phyloP scores from a whole-genome alignment of 2,113 vertebrate genomes.

The Stictonetta naevosa region DNA sequence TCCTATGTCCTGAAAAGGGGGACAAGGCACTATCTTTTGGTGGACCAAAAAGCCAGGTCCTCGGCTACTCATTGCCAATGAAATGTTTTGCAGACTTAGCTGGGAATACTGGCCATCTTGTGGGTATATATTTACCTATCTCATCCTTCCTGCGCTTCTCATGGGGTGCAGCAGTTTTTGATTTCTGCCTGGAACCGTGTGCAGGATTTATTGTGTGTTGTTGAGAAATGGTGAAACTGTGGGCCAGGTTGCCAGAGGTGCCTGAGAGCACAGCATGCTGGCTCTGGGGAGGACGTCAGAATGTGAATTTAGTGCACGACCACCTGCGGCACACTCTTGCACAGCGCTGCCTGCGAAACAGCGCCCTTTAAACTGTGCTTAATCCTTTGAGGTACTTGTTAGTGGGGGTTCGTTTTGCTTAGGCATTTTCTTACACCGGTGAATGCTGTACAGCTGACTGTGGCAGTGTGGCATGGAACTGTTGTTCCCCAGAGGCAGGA shows the following conservation, averaged over 20 bases:
- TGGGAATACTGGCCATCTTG: not conserved
- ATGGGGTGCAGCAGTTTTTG: not conserved
- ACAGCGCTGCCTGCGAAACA: constrained; percentile 1
- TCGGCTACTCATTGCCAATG: rapidly evolving
- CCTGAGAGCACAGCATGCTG: not conserved
- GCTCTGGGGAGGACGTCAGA: not conserved
- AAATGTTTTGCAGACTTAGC: not conserved
- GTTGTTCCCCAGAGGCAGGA: not conserved
- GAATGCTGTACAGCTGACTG: not conserved
- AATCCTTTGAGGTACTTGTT: constrained; percentile 45
- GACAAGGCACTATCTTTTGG: not conserved
- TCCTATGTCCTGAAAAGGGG: not conserved
- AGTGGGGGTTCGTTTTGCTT: constrained; percentile 13
- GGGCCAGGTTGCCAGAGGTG: not conserved
- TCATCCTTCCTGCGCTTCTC: not conserved
- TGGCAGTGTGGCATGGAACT: not conserved
- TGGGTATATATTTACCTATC: not conserved
- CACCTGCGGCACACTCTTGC: not conserved
- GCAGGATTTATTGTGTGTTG: not conserved
- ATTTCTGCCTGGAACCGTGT: not conserved
- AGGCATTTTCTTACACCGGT: constrained; percentile 1
- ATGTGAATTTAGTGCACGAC: not conserved
- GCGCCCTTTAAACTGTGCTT: not conserved
- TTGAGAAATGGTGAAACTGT: not conserved
- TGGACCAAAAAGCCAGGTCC: not conserved